Base-by-base conservation (phyloP, 2,888 invertebrate species). In the Eumacrocentrus americanus region DNA sequence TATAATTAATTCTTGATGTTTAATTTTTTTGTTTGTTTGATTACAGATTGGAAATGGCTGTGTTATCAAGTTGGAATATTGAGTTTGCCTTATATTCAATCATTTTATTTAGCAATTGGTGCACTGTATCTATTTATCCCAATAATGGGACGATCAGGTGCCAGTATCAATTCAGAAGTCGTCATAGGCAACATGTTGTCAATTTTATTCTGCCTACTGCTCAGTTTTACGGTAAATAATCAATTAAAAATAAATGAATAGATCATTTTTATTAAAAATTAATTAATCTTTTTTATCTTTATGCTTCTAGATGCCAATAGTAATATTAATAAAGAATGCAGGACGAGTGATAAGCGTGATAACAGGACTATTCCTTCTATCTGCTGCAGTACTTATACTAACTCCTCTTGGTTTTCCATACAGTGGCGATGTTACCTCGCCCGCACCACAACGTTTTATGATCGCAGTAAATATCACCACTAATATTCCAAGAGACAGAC, bases 341-440 rank as follows among this genome's bases (percentile, higher is more conserved):
- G 82, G 82, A 62, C 79, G 83, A 65, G 81, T 86, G n/a, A 67
- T 86, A 57, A 84, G 82, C 69, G 74, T 84, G 34, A 71, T 87
- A 51, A 74, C 82, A 50, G 84, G 84, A 18, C 72, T 86, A 67
- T 84, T 86, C 70, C 71, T 86, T 57, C 76, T 84, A 61, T 84
- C 86, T 2, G 74, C 86, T 53, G 82, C 85, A 67, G 75, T 85
- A 76, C 81, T 90, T 50, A 80, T 87, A 63, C 82, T 88, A 51
- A 89, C 90, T n/a, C 87, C 87, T 20, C 81, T 90, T 58, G 90
- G 91, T 50, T 89, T 89, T 77, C 90, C 92, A 0, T 94, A 91
- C 82, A 87, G 88, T 66, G 87, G 86, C 12, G 85, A 88, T 70
- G 81, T 83, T 3, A 75, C 81, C 7, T 81, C 84, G 44, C 86